Evolutionary conservation across 2,113 vertebrate species (phyloP).

Genomic region (Micronisus gabar): DNA sequence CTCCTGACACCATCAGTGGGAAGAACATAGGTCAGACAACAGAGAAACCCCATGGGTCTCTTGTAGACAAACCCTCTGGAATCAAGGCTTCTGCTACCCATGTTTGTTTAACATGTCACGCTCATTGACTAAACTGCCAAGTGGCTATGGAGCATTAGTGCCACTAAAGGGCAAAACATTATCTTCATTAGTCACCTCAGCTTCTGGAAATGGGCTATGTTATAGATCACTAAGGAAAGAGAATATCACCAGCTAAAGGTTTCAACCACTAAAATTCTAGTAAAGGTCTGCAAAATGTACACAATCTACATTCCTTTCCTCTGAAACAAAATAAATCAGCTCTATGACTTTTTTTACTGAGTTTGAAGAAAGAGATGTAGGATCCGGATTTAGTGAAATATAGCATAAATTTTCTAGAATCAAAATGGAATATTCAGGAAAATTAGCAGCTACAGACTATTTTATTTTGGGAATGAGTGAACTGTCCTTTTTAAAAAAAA

Average conservation of each 20-base stretch:
- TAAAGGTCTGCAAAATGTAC: neutral
- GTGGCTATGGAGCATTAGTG: neutral
- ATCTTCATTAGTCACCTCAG: neutral
- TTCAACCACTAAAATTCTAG: neutral
- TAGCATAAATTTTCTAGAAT: neutral
- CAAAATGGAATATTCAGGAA: neutral
- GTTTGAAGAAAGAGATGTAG: neutral
- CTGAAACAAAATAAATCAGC: neutral
- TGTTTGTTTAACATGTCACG: neutral
- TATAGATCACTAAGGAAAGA: neutral
- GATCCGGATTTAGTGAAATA: neutral
- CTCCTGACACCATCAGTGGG: neutral
- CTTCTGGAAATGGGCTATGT: neutral
- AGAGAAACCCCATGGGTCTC: neutral
- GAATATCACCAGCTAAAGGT: neutral
- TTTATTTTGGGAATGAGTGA: neutral
- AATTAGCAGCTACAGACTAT: neutral
- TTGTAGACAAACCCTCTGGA: neutral
- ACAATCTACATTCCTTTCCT: neutral
- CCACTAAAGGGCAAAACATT: neutral
- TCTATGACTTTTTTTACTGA: neutral
- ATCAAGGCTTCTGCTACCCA: neutral
- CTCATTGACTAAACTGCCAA: neutral
- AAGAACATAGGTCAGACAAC: neutral
- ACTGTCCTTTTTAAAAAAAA: neutral